A percentile compares a stretch with the other conserved stretches of the same genome.
Evolutionary conservation across 2,797 vertebrate genomes (phyloP).

Genomic region (Rhinella marina): DNA sequence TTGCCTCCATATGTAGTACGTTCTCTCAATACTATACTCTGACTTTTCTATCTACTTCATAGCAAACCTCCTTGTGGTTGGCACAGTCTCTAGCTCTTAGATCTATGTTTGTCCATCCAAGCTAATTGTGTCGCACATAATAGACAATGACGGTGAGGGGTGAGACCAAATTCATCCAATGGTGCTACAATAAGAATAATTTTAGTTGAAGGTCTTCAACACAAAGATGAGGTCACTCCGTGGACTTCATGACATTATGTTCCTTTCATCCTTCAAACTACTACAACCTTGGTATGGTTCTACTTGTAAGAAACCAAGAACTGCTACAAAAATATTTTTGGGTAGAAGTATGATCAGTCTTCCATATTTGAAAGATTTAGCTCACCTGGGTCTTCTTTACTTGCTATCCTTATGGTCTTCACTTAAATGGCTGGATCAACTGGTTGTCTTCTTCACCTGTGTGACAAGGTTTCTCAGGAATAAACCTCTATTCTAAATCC

Average conservation of each 20-base stretch:
- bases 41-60: neutral
- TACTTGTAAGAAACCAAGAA: neutral
- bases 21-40: neutral
- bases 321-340: neutral
- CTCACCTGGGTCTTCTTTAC: too few species aligned
- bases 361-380: too few species aligned
- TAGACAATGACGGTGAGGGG: neutral
- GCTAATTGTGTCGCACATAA: neutral
- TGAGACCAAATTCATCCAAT: neutral
- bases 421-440: too few species aligned
- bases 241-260: neutral
- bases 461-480: too few species aligned
- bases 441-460: neutral
- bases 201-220: too few species aligned
- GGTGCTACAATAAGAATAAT: neutral
- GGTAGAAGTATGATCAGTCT: neutral
- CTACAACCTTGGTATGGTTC: neutral
- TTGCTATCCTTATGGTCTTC: neutral
- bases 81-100: neutral
- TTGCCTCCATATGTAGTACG: too few species aligned
- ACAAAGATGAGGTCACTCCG: neutral
- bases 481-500: neutral
- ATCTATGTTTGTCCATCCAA: neutral
- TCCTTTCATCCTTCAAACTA: neutral
- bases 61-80: neutral